Conservation (phyloP, 37 sponge, comb jelly and placozoan genomes). For the Hexactinellida sp. region DNA sequence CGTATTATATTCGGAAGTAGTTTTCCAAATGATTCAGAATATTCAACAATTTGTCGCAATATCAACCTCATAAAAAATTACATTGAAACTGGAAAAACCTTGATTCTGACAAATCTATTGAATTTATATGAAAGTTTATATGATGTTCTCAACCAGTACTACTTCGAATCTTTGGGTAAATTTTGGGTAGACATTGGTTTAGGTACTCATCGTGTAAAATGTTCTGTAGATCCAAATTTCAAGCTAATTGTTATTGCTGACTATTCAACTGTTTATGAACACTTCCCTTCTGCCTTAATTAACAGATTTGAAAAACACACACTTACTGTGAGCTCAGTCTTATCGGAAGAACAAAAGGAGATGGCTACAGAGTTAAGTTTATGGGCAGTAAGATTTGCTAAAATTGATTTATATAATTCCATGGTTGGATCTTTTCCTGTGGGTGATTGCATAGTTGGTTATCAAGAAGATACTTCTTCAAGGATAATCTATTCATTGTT, state of each 20-base stretch:
- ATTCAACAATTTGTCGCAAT: slow-evolving; percentile 27
- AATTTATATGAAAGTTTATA: slow-evolving; percentile 44
- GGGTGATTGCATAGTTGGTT: neutral
- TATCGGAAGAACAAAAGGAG: neutral
- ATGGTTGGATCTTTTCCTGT: neutral
- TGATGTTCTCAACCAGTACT: slow-evolving; percentile 33
- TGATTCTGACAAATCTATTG: slow-evolving; percentile 32
- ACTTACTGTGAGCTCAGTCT: neutral
- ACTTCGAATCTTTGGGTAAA: neutral
- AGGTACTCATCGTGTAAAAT: slow-evolving; percentile 24
- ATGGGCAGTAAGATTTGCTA: neutral
- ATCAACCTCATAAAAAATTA: slow-evolving; percentile 34
- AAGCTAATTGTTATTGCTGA: neutral
- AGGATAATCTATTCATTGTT: neutral
- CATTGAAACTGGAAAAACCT: slow-evolving; percentile 25
- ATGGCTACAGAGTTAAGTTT: neutral
- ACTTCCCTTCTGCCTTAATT: neutral
- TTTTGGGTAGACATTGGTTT: slow-evolving; percentile 28
- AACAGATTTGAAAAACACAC: neutral
- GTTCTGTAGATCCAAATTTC: slow-evolving; percentile 15
- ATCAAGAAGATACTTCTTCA: neutral
- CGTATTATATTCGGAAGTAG: slow-evolving; percentile 34
- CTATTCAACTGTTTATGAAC: neutral
- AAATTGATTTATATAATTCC: neutral
- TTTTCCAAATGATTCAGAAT: slow-evolving; percentile 37